Percentiles rank a stretch among this genome's conserved stretches.
These are phyloP conservation scores for Cremastobaeus sp. DNA, from an alignment of 2,888 invertebrate species.

Conservation along the genomic window DNA sequence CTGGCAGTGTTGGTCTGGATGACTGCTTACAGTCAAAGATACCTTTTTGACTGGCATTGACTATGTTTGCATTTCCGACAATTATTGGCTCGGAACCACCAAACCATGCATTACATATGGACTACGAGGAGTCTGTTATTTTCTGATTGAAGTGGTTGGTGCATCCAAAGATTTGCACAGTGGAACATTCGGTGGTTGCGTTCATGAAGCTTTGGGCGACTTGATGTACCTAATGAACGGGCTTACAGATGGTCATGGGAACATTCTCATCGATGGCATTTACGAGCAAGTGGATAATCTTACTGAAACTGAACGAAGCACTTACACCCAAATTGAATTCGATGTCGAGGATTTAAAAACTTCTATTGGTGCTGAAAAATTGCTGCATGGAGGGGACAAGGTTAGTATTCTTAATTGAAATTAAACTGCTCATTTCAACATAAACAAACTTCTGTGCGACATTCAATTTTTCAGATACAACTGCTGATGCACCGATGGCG, in stretches of 20 bases:
- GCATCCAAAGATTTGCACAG: constrained; percentile 96
- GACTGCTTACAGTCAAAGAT: constrained; percentile 86
- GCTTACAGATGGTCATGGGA: constrained; percentile 91
- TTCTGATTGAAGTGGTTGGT: constrained; percentile 91
- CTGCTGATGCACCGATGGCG: constrained; percentile 97
- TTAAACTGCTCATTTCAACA: not conserved
- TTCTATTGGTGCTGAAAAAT: constrained; percentile 84
- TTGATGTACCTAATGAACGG: constrained; percentile 90
- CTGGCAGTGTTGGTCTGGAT: constrained; percentile 97
- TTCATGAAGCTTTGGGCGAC: constrained; percentile 95
- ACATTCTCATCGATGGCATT: constrained; percentile 90
- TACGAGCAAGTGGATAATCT: constrained; percentile 90
- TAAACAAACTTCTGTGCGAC: too few species aligned
- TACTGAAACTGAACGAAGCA: constrained; percentile 83
- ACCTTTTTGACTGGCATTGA: constrained; percentile 91
- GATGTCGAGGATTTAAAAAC: constrained; percentile 87
- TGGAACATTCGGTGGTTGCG: constrained; percentile 96
- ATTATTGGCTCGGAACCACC: constrained; percentile 98
- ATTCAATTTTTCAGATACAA: constrained; percentile 81
- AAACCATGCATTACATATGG: constrained; percentile 99
- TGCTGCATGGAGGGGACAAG: constrained; percentile 89
- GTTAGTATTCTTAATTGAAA: constrained; percentile 67
- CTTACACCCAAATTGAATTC: constrained; percentile 92
- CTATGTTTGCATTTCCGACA: constrained; percentile 98
- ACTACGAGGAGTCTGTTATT: constrained; percentile 95